Evolutionary conservation across 2,888 invertebrate genomes (phyloP), one percentile per base, ranked within the genome.

Genomic region (Spodoptera picta): DNA sequence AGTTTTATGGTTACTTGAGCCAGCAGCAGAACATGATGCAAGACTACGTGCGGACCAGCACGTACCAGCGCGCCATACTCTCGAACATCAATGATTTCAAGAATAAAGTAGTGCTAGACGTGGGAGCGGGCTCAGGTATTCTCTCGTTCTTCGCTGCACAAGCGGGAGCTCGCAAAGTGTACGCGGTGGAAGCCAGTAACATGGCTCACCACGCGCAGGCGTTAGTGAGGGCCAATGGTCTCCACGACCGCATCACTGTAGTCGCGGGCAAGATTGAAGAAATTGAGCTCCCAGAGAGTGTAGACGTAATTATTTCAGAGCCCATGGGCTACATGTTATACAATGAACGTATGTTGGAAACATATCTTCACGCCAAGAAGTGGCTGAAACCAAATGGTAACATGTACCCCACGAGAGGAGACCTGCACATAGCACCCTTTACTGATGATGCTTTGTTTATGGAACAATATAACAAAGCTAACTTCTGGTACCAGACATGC

Each of bases 1-100:
- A 99, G 95, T 99, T 99, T 93, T 99, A 99, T 93, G 99, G 99
- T 74, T 99, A 99, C 94, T 95, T 99, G 79, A 99, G 99, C 62
- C 99, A 99, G 90, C 99, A 99, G 92, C 99, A 99, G 93, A 99
- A 99, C 89, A 99, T 99, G 99, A 98, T 99, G 98, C 99, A 99
- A 95, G 99, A 99, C 91, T 99, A 98, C 92, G 98, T 99, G 74
- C 96, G 99, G 80, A 99, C 99, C 50, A 98, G 99, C 87, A 99
- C 99, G 62, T 99, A 99, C 92, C 99, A 99, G 92, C 96, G 98
- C 83, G 99, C 99, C 61, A 99, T 99, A 89, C 95, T 99, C 71
- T 97, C 98, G 59, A 99, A 99, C 93, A 95, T 98, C 59, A 96
- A 96, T 64, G 99, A 99, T 91, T 99, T 99, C 91, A 94, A 95